These are phyloP conservation scores for Channa striata DNA, from an alignment of 2,797 vertebrate genomes.

Conservation along the genomic window DNA sequence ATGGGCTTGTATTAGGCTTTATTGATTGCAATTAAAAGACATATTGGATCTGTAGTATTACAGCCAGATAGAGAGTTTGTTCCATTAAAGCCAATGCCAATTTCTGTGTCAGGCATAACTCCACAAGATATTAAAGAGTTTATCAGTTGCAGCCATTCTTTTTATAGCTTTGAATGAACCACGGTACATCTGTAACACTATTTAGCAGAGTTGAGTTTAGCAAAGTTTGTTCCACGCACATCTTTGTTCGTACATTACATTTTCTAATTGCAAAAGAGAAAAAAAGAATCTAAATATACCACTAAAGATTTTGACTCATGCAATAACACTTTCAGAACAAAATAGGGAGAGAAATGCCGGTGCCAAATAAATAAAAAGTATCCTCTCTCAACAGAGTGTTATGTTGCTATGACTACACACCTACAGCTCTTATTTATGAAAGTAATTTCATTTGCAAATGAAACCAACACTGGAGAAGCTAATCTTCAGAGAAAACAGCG, in stretches of 20 bases:
- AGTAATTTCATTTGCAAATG: slow-evolving; percentile 72
- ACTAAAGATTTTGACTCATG: slow-evolving; percentile 34
- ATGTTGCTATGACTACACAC: slow-evolving; percentile 80
- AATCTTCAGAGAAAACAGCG: slow-evolving; percentile 46
- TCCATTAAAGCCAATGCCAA: slow-evolving; percentile 44
- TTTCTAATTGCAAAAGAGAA: slow-evolving; percentile 31
- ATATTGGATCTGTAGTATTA: slow-evolving; percentile 29
- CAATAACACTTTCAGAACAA: slow-evolving; percentile 61
- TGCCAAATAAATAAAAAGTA: slow-evolving; percentile 71
- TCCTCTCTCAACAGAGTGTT: slow-evolving; percentile 65
- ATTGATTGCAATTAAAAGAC: slow-evolving; percentile 55
- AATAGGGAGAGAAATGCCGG: slow-evolving; percentile 45
- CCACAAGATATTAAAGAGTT: slow-evolving; percentile 25
- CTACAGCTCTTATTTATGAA: slow-evolving; percentile 76
- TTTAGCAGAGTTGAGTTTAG: slow-evolving; percentile 6
- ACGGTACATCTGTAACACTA: background rate
- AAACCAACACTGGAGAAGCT: slow-evolving; percentile 39
- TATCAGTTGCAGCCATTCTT: slow-evolving; percentile 37
- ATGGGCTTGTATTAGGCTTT: slow-evolving; percentile 5
- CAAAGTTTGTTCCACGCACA: background rate
- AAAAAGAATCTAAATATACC: slow-evolving; percentile 58
- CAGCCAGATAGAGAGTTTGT: slow-evolving; percentile 30
- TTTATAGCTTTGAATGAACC: slow-evolving; percentile 29
- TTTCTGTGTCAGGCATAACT: slow-evolving; percentile 35
- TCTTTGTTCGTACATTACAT: background rate